Conservation (phyloP, 2,797 vertebrate genomes). For the Tiaroga cobitis region DNA sequence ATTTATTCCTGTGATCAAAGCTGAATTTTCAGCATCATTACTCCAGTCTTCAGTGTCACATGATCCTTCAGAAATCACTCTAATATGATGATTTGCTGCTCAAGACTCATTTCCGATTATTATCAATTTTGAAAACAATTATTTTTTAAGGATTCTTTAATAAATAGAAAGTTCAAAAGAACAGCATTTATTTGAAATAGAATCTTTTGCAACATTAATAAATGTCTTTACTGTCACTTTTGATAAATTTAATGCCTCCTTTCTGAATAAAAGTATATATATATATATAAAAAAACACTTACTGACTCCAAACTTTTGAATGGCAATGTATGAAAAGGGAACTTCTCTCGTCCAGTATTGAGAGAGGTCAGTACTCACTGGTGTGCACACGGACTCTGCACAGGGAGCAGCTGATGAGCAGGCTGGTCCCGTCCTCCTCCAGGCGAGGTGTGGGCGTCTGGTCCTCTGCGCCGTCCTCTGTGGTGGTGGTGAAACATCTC, state of each 20-base stretch:
- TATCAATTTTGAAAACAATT: too few relatives aligned
- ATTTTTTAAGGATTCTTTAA: too few relatives aligned
- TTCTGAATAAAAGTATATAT: neutral
- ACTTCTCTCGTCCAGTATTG: neutral
- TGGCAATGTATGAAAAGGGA: neutral
- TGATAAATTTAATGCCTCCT: neutral
- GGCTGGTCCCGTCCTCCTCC: slow-evolving; percentile 91
- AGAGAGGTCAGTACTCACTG: slow-evolving; percentile 80
- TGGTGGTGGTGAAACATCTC: slow-evolving; percentile 90
- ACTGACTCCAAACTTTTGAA: neutral
- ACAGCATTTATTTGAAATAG: neutral
- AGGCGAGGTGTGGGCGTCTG: slow-evolving; percentile 83
- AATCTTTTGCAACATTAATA: neutral
- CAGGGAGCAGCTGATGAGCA: slow-evolving; percentile 88
- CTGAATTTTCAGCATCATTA: neutral
- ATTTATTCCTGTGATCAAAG: neutral
- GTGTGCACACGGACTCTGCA: slow-evolving; percentile 94
- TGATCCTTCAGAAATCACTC: neutral
- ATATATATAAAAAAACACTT: too few relatives aligned
- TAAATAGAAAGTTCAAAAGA: too few relatives aligned
- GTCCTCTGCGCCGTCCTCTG: slow-evolving; percentile 85
- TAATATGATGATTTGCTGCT: neutral
- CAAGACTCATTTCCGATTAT: neutral
- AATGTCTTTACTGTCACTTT: neutral
- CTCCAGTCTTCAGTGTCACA: neutral